Conservation (phyloP, 2,113 vertebrate genomes). For the Columba livia region DNA sequence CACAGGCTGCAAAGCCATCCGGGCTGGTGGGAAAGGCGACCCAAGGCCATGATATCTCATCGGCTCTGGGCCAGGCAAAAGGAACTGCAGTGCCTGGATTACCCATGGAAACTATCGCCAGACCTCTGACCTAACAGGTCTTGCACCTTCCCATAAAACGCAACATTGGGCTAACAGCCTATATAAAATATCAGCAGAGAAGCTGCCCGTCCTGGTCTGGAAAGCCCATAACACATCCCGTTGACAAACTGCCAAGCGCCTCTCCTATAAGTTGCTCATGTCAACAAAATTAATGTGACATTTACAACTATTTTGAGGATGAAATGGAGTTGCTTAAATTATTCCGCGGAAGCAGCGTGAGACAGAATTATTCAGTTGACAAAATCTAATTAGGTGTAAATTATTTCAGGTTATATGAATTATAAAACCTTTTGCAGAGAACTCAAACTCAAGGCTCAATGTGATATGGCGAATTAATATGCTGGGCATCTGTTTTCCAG, state of each 20-base stretch:
- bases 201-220: neutral
- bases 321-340: constrained; percentile 77
- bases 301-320: constrained; percentile 81
- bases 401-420: constrained; percentile 80
- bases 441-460: constrained; percentile 68
- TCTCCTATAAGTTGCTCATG: constrained; percentile 67
- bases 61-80: neutral
- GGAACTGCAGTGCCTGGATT: neutral
- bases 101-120: neutral
- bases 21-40: neutral
- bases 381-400: constrained; percentile 84
- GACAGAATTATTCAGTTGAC: constrained; percentile 78
- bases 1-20: neutral
- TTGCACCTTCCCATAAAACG: neutral
- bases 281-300: constrained; percentile 83
- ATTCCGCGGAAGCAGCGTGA: constrained; percentile 74
- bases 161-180: neutral
- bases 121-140: neutral
- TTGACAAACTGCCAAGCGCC: constrained; percentile 72
- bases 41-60: neutral
- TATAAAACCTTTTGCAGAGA: constrained; percentile 76
- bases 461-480: constrained; percentile 68
- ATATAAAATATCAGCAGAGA: neutral
- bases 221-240: constrained; percentile 21
- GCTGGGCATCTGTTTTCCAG: constrained; percentile 10